A percentile compares a stretch with the other conserved stretches of the same genome.
phyloP scores from a whole-genome alignment of 2,797 vertebrate genomes.

The Halcyon smyrnensis region DNA sequence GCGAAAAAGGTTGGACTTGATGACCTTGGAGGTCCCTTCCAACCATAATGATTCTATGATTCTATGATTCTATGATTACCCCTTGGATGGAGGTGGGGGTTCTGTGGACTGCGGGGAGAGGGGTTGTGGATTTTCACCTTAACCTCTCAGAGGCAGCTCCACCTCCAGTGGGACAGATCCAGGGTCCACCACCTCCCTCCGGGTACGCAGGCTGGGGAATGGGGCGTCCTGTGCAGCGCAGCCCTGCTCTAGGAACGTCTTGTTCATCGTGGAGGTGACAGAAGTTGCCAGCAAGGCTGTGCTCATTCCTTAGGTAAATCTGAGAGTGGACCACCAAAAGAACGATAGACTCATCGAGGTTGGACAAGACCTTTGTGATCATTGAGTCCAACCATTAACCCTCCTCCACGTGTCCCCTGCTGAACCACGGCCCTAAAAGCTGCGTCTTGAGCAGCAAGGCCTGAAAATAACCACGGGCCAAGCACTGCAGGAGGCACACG shows the following conservation, averaged over 20 bases:
- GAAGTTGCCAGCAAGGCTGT: not conserved
- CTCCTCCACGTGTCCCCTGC: no score
- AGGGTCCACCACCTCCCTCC: not conserved
- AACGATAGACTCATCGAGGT: no score
- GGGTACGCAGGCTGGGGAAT: accelerated
- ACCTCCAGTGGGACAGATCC: not conserved
- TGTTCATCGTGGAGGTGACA: accelerated
- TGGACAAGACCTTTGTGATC: no score
- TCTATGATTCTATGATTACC: no score
- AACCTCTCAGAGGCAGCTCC: not conserved
- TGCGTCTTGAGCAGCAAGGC: not conserved
- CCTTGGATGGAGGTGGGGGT: not conserved
- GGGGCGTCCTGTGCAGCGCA: not conserved
- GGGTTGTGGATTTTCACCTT: not conserved
- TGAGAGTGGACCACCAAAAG: accelerated
- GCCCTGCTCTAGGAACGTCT: not conserved
- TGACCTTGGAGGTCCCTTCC: no score
- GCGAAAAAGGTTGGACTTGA: no score
- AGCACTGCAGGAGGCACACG: not conserved
- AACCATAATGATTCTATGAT: no score
- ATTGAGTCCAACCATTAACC: no score
- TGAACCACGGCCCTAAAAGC: not conserved
- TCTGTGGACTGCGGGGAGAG: no score
- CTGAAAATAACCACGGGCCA: not conserved
- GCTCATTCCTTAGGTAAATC: not conserved